These are phyloP conservation scores for Coptodon bakossiorum DNA, from an alignment of 2,113 vertebrate genomes.

Conservation along the genomic window DNA sequence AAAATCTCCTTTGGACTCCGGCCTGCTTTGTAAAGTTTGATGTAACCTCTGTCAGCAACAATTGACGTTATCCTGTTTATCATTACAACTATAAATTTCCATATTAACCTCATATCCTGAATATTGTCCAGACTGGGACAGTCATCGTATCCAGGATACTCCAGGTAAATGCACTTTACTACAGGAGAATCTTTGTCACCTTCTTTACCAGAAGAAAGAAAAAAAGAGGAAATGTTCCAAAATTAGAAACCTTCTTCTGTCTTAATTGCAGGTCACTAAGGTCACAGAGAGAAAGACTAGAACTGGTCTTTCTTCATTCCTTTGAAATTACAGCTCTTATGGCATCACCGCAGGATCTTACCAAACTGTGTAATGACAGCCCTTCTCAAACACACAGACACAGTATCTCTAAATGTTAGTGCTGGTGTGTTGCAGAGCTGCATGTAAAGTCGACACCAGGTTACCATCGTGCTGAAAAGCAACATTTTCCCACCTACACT, in stretches of 20 bases:
- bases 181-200: background rate
- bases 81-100: background rate
- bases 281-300: background rate
- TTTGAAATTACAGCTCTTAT: constrained; percentile 42
- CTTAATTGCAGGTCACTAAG: background rate
- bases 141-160: background rate
- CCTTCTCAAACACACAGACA: background rate
- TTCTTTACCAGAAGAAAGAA: background rate
- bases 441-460: background rate
- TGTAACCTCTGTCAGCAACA: background rate
- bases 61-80: background rate
- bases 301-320: constrained; percentile 24
- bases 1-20: background rate
- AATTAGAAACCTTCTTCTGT: background rate
- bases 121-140: background rate
- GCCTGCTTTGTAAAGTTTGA: background rate
- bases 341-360: constrained; percentile 9
- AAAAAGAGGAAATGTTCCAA: background rate
- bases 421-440: background rate
- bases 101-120: background rate
- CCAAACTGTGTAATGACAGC: constrained; percentile 42
- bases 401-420: background rate
- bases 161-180: background rate
- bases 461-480: background rate
- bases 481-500: background rate